Conservation (phyloP, 1,140 invertebrate genomes). For the Pantala flavescens region DNA sequence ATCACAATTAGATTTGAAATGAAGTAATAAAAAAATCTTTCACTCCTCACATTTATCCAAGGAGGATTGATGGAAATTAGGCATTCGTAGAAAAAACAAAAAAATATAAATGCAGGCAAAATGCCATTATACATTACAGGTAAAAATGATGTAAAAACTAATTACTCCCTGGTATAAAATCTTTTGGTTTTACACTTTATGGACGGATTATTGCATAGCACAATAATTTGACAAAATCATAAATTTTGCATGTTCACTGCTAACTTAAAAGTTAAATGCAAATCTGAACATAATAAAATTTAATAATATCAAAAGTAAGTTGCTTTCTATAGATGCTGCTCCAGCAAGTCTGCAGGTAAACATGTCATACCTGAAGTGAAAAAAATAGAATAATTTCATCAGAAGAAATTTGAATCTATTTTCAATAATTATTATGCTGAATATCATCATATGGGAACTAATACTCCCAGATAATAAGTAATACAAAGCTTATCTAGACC, state of each 20-base stretch:
- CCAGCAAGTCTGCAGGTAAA: slow-evolving; percentile 84
- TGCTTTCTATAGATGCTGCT: slow-evolving; percentile 48
- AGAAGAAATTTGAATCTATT: slow-evolving; percentile 17
- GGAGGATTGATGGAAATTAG: neutral
- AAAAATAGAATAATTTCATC: slow-evolving; percentile 19
- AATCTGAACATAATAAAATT: slow-evolving; percentile 24
- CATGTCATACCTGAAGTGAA: slow-evolving; percentile 60
- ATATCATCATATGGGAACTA: neutral
- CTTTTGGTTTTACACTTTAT: neutral
- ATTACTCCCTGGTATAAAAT: neutral
- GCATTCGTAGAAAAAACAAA: neutral
- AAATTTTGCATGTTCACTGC: neutral
- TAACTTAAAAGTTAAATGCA: neutral
- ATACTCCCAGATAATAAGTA: slow-evolving; percentile 17
- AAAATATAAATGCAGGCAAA: neutral
- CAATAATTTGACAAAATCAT: neutral
- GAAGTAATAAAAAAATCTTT: neutral
- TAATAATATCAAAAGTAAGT: slow-evolving; percentile 32
- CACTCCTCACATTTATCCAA: neutral
- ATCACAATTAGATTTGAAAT: neutral
- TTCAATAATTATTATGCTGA: neutral
- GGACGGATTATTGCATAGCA: neutral
- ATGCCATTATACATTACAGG: neutral
- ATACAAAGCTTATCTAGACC: no score
- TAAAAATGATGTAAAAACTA: neutral